Base-by-base conservation (phyloP, 2,113 vertebrate genomes). In the Rutilus rutilus region DNA sequence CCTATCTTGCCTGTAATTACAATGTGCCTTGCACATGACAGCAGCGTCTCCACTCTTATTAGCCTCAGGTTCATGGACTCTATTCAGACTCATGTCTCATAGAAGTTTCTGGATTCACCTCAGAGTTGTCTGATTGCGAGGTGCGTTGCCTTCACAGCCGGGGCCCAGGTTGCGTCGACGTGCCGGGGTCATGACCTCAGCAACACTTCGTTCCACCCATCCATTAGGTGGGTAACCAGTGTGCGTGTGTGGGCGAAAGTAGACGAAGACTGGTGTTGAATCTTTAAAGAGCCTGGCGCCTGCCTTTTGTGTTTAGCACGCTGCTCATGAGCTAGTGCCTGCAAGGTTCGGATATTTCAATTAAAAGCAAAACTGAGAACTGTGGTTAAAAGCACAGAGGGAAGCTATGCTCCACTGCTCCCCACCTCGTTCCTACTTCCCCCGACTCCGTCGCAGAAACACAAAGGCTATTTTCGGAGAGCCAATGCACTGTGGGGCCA, bases 401-500 rank as follows among this genome's bases (percentile, higher is more conserved):
- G 85, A 90, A 85, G 90, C 91, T 88, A 89, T 90, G 88, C 91
- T 88, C 86, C 88, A 87, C 90, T 87, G 90, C 90, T 89, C 90
- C 69, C 74, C 67, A 64, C 39, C 65, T 25, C 50, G 19, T 10
- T 6, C 62, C 59, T 45, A 60, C 85, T 87, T 67, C 87, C 27
- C 27, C 64, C 85, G 64, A 81, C 65, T 83, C 91, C 92, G 92
- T 94, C 89, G 92, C 89, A 91, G 89, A 92, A 94, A 94, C 91
- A 89, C 94, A 92, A 95, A 94, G 94, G 92, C 93, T 95, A 95
- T 95, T 95, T 94, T 94, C 93, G 93, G 93, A 91, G 91, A 91
- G 90, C 90, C 92, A 92, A 90, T 91, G 90, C 92, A 89, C 89
- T 91, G 85, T 85, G 87, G 92, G 89, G 83, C 84, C 84, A 88